Percentiles rank a stretch among this genome's conserved stretches.
phyloP scores from a whole-genome alignment of 2,888 invertebrate genomes.

The Pachymerium ferrugineum region DNA sequence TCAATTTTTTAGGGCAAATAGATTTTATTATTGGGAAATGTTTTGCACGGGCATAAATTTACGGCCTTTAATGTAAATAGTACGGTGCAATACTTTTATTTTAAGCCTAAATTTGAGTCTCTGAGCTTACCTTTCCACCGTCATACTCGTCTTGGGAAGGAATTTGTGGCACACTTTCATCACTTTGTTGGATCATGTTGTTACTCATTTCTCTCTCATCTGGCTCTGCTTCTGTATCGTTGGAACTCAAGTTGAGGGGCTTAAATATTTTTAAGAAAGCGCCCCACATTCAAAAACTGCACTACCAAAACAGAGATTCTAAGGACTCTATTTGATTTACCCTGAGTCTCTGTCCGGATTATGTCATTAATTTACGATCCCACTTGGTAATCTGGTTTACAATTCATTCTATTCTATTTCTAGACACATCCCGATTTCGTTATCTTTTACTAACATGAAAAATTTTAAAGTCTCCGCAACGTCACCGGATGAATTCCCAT shows the following conservation, averaged over 20 bases:
- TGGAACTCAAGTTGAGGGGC: neutral
- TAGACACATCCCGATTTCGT: neutral
- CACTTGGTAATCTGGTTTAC: neutral
- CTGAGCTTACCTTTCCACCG: conserved; percentile 28
- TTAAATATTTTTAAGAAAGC: conserved; percentile 29
- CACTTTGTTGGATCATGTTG: neutral
- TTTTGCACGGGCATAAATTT: too few species aligned
- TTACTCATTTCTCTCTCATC: conserved; percentile 10
- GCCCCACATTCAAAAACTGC: conserved; percentile 28
- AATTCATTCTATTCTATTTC: neutral
- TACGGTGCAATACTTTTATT: too few species aligned
- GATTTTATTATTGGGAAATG: too few species aligned
- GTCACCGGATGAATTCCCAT: conserved; percentile 8
- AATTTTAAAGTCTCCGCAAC: neutral
- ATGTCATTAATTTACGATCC: neutral
- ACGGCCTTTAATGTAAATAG: too few species aligned
- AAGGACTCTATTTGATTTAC: neutral
- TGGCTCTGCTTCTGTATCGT: neutral
- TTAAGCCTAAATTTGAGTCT: neutral
- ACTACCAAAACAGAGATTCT: neutral
- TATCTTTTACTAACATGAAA: neutral
- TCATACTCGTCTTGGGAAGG: conserved; percentile 19
- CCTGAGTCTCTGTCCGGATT: neutral
- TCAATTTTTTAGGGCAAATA: too few species aligned
- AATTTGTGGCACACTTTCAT: neutral